phyloP scores from a whole-genome alignment of 2,797 vertebrate genomes.

The Diglossa cyanea region DNA sequence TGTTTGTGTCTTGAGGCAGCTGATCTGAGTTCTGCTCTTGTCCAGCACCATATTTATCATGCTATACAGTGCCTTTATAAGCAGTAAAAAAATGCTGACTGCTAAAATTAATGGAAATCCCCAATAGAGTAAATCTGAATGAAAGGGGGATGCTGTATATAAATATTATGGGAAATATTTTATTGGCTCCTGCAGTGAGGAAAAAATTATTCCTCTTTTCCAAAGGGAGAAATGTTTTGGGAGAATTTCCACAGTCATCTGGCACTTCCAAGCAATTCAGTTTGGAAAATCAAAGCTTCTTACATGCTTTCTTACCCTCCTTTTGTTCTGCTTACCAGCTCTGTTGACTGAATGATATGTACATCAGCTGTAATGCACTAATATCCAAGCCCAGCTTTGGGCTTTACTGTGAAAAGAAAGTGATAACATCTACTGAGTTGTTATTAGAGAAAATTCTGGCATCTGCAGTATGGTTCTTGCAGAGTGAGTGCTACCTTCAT shows the following conservation, averaged over 20 bases:
- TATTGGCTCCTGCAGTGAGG: not conserved
- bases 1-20: not conserved
- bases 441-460: not conserved
- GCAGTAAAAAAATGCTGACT: not conserved
- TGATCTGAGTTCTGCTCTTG: not conserved
- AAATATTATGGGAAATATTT: not conserved
- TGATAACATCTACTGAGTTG: not conserved
- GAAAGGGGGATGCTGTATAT: not conserved
- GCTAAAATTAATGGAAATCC: not conserved
- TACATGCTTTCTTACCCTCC: not conserved
- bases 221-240: not conserved
- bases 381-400: not conserved
- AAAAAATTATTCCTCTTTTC: not conserved
- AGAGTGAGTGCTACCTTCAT: not conserved
- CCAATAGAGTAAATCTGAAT: not conserved
- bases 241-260: not conserved
- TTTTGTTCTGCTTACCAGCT: not conserved
- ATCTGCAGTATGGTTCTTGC: not conserved
- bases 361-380: not conserved
- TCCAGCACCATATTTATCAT: not conserved
- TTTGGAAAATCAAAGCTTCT: not conserved
- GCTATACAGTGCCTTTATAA: not conserved
- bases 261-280: not conserved
- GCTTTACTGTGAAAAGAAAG: not conserved
- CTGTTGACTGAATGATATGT: not conserved